Percentiles rank a stretch among this genome's conserved stretches.
These are phyloP conservation scores for Bergia puertoricense DNA, from an alignment of 92 coral and sea anemone genomes.

Conservation along the genomic window DNA sequence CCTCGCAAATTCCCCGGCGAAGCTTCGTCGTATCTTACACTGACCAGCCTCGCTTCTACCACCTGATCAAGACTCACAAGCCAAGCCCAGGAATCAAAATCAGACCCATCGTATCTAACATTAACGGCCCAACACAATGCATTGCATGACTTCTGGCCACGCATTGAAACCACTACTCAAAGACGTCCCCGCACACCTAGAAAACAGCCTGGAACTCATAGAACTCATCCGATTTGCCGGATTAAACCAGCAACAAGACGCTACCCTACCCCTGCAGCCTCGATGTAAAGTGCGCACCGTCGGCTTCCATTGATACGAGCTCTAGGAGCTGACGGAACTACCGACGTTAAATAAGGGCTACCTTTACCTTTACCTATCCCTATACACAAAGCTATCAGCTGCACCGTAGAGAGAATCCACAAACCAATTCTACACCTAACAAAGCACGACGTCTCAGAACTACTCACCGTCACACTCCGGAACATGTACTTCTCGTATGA, in stretches of 20 bases:
- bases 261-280: slow-evolving; percentile 29
- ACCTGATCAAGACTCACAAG: slow-evolving; percentile 52
- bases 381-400: slow-evolving; percentile 12
- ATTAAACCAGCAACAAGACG: neutral
- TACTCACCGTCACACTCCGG: too few relatives aligned
- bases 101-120: too few relatives aligned
- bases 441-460: slow-evolving; percentile 12
- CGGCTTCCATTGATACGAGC: too few relatives aligned
- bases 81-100: too few relatives aligned
- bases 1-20: slow-evolving; percentile 22
- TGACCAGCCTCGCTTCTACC: slow-evolving; percentile 53
- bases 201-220: too few relatives aligned
- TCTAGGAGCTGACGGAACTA: too few relatives aligned
- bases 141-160: slow-evolving; percentile 11
- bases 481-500: too few relatives aligned
- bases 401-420: slow-evolving; percentile 29
- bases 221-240: neutral
- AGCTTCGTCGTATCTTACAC: slow-evolving; percentile 55
- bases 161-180: too few relatives aligned
- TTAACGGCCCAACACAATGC: slow-evolving; percentile 46
- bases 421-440: neutral
- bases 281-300: slow-evolving; percentile 57
- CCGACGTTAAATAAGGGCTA: too few relatives aligned
- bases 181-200: too few relatives aligned
- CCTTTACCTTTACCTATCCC: too few relatives aligned